Evolutionary conservation across 30 jellyfish, hydroid and myxozoan species (phyloP).

Genomic region (Sanderia malayensis): DNA sequence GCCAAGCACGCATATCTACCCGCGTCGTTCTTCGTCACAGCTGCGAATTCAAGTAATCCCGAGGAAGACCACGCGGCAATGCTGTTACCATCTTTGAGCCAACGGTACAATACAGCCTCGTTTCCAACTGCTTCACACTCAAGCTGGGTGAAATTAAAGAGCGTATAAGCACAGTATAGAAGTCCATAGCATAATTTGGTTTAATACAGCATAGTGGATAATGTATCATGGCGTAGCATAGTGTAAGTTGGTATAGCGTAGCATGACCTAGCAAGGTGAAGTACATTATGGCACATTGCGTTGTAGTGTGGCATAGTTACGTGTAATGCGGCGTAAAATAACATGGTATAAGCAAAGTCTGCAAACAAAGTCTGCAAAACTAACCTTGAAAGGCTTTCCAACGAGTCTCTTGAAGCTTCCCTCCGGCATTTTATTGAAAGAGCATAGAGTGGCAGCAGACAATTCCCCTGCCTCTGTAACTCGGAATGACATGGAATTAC

Average conservation of each 20-base stretch:
- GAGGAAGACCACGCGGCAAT: conserved; percentile 46
- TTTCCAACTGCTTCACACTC: conserved; percentile 72
- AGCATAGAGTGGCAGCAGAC: not conserved
- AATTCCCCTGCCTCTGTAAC: not conserved
- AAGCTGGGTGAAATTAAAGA: conserved; percentile 14
- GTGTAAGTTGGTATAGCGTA: too few relatives aligned
- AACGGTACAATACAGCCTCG: conserved; percentile 56
- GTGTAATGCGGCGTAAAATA: too few relatives aligned
- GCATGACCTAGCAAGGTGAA: too few relatives aligned
- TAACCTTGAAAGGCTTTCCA: not conserved
- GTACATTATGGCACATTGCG: too few relatives aligned
- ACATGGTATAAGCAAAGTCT: too few relatives aligned
- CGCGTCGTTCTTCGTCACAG: conserved; percentile 53
- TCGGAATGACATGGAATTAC: not conserved
- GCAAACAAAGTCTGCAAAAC: too few relatives aligned
- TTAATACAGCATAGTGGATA: too few relatives aligned
- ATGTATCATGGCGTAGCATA: too few relatives aligned
- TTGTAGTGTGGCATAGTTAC: too few relatives aligned
- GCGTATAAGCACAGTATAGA: too few relatives aligned
- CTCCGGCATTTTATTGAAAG: not conserved
- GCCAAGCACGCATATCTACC: conserved; percentile 89
- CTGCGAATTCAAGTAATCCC: conserved; percentile 38
- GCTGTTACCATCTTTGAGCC: conserved; percentile 83
- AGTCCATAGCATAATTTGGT: too few relatives aligned
- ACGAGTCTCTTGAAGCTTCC: not conserved